Percentiles rank a stretch among this genome's conserved stretches.
Conservation (phyloP, 92 coral and sea anemone species). For the Blastomussa wellsi region DNA sequence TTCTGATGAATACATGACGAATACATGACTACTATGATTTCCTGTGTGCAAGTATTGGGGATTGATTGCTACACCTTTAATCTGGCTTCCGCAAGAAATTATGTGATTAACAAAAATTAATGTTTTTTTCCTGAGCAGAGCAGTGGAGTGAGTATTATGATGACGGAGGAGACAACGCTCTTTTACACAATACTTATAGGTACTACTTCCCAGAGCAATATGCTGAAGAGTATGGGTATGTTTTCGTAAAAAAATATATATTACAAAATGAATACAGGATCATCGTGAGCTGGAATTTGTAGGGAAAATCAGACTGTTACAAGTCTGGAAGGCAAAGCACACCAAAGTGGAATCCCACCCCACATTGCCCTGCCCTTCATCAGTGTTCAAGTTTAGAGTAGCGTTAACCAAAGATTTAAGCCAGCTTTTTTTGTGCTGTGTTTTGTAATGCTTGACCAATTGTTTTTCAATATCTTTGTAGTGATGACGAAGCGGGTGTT, state of each 20-base stretch:
- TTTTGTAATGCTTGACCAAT: background rate
- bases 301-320: too few relatives aligned
- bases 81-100: background rate
- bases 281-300: background rate
- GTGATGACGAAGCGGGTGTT: slow-evolving; percentile 14
- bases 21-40: too few relatives aligned
- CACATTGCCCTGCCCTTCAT: too few relatives aligned
- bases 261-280: background rate
- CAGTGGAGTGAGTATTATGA: slow-evolving; percentile 64
- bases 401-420: too few relatives aligned
- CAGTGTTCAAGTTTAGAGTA: too few relatives aligned
- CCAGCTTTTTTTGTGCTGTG: too few relatives aligned
- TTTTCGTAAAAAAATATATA: background rate
- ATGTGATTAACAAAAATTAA: background rate
- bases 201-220: slow-evolving; percentile 30
- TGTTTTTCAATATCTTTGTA: background rate
- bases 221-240: slow-evolving; percentile 7
- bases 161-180: slow-evolving; percentile 22
- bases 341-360: too few relatives aligned
- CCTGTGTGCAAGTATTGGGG: too few relatives aligned
- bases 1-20: too few relatives aligned
- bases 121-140: slow-evolving; percentile 13
- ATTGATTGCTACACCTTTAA: too few relatives aligned
- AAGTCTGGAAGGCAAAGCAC: too few relatives aligned
- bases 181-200: background rate